Conservation (phyloP, 2,888 invertebrate species). For the Cheilosia pagana region DNA sequence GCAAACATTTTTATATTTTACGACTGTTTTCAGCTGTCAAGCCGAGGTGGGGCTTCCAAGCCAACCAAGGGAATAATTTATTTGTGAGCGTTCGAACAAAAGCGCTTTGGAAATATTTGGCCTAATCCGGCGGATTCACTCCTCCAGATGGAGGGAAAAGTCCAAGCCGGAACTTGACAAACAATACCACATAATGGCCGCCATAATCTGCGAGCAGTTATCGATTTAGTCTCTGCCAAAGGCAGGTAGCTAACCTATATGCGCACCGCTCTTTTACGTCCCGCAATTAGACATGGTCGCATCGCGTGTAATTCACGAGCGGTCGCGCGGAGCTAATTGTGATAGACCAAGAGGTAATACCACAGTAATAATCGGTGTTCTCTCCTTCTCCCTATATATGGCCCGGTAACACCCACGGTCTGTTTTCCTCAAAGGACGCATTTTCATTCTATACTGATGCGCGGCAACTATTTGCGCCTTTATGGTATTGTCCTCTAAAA, state of each 20-base stretch:
- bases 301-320: conserved; percentile 38
- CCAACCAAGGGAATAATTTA: background rate
- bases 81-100: background rate
- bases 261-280: conserved; percentile 1
- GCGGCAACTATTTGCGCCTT: conserved; percentile 21
- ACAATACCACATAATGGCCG: conserved; percentile 44
- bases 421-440: background rate
- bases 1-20: conserved; percentile 30
- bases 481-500: conserved; percentile 42
- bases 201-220: conserved; percentile 58
- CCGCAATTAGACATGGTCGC: conserved; percentile 65
- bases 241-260: conserved; percentile 6
- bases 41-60: background rate
- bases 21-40: conserved; percentile 14
- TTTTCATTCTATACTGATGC: too few species aligned
- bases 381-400: conserved; percentile 46
- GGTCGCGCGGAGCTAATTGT: conserved; percentile 54
- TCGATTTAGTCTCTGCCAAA: conserved; percentile 29
- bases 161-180: conserved; percentile 23
- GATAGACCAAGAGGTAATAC: conserved; percentile 54
- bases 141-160: conserved; percentile 19
- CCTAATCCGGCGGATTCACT: conserved; percentile 1
- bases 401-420: conserved; percentile 39
- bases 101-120: conserved; percentile 8
- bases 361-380: conserved; percentile 69